These are phyloP conservation scores for Hypotaenidia okinawae DNA, from an alignment of 2,797 vertebrate genomes.

Conservation along the genomic window DNA sequence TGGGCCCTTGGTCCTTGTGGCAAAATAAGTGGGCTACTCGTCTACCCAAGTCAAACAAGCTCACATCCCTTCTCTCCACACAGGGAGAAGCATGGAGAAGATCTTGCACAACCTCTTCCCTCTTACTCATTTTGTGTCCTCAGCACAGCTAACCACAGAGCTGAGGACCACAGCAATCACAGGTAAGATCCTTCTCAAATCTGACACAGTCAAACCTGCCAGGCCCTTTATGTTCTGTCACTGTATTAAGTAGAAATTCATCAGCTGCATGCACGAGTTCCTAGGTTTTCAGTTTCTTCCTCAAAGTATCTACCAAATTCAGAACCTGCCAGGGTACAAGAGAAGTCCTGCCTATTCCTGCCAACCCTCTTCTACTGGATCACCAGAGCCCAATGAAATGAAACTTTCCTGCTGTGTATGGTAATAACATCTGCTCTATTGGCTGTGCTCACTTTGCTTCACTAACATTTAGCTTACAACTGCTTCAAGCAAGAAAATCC, in stretches of 20 bases:
- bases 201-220: neutral
- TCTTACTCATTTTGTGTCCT: conserved; percentile 38
- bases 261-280: neutral
- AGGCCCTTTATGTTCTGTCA: neutral
- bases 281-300: neutral
- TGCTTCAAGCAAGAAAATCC: conserved; percentile 19
- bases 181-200: neutral
- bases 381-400: neutral
- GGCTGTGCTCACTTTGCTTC: conserved; percentile 20
- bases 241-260: neutral
- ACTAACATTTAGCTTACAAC: conserved; percentile 9
- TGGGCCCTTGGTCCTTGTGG: neutral
- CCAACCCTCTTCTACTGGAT: neutral
- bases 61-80: conserved; percentile 1
- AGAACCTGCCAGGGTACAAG: neutral
- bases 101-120: conserved; percentile 45
- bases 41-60: conserved; percentile 52
- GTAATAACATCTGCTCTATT: neutral
- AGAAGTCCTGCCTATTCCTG: neutral
- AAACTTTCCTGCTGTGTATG: neutral
- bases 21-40: neutral
- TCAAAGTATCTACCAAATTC: neutral
- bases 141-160: conserved; percentile 42
- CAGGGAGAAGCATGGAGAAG: neutral
- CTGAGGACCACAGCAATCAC: neutral